Base-by-base conservation (phyloP, 2,888 invertebrate genomes). In the Lasioglossum zephyrum region DNA sequence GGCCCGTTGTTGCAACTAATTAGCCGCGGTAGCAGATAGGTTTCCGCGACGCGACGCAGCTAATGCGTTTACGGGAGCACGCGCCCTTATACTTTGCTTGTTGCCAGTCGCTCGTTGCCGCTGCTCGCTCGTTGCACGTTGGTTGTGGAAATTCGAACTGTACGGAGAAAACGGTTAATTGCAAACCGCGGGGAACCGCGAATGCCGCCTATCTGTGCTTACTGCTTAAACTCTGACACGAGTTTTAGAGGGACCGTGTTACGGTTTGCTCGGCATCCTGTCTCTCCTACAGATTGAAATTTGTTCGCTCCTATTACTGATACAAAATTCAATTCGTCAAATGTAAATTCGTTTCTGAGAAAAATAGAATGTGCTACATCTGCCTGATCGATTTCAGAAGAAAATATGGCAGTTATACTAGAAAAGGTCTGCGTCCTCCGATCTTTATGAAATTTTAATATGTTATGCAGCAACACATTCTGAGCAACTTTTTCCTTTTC, bases 21-120 rank as follows among this genome's bases (percentile, higher is more conserved):
- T 86, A 84, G 75, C 66, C 69, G 78, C 81, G 73, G 78, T 81
- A 53, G 53, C 53, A 2, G 53, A 53, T 53, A 53, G 53, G 53
- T 53, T 53, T 53, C 53, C 53, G 53, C 53, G 22, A 53, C 76
- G 53, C 74, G 78, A 81, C 85, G 47, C 85, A 49, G 41, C 76
- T 84, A 86, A 86, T 79, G 69, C 86, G 78, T 81, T 84, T 85
- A 84, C 60, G 57, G 22, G 63, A 36, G 31, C 26, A n/a, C 72
- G 44, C 36, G 22, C 39, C 39, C 39, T 63, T 63, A 57, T 72
- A 75, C 26, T 49, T 79, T 31, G 4, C 53, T 22, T 53, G 53
- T 53, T 53, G 53, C 53, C 72, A 39, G 44, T 36, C 72, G 53
- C 36, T 31, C 39, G 72, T 53, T 53, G 49, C 49, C 47, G 47